phyloP scores from a whole-genome alignment of 2,797 vertebrate species.

The Hyperoplus immaculatus region DNA sequence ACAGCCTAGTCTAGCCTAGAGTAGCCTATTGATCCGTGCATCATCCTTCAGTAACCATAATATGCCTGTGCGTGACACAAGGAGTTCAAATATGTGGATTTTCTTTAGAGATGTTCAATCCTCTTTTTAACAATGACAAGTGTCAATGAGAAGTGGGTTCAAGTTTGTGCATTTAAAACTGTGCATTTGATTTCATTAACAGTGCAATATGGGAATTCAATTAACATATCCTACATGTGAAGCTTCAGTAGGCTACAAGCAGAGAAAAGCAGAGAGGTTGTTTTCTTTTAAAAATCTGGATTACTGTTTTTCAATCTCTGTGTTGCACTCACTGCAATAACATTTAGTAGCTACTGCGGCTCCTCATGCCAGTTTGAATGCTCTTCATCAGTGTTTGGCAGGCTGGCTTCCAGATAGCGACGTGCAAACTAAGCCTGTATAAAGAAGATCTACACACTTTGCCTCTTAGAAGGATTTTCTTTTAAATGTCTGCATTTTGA shows the following conservation, averaged over 20 bases:
- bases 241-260: not conserved
- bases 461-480: too few species aligned
- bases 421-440: too few species aligned
- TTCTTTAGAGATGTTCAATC: not conserved
- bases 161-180: not conserved
- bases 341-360: not conserved
- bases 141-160: not conserved
- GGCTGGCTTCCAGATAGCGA: not conserved
- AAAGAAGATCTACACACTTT: too few species aligned
- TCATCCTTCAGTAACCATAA: not conserved
- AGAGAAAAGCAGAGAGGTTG: not conserved
- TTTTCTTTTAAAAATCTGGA: not conserved
- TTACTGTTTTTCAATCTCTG: not conserved
- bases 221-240: too few species aligned
- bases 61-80: not conserved
- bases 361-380: not conserved
- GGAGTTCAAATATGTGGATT: not conserved
- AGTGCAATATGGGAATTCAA: not conserved
- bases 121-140: not conserved
- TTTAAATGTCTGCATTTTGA: too few species aligned
- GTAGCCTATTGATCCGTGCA: not conserved
- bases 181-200: not conserved
- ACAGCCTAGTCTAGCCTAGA: not conserved
- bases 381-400: constrained; percentile 7
- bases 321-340: not conserved